Evolutionary conservation across 2,797 vertebrate species (phyloP), one percentile per base, ranked within the genome.

Genomic region (Takifugu ocellatus): DNA sequence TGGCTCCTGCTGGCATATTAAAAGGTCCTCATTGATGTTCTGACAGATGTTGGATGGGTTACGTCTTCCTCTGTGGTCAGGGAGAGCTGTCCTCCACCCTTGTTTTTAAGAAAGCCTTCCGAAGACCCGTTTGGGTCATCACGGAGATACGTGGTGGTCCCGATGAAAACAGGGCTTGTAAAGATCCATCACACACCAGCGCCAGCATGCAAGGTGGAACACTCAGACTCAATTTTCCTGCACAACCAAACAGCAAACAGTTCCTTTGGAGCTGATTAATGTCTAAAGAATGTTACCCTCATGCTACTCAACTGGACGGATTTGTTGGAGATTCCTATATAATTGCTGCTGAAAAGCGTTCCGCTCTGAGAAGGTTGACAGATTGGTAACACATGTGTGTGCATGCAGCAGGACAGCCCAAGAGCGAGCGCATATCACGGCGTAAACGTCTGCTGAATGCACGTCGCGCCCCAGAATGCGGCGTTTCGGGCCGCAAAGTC

Each of bases 331-430:
- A 83, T 84, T 84, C 77, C 77, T 66, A 55, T 12, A 2, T 77
- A 80, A 83, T 80, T 81, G 55, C 55, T 65, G 67, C 74, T 65
- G 63, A 82, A 70, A 78, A 62, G 59, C 17, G 33, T 58, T 65
- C 48, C 54, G 61, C 54, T 79, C 56, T 54, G 50, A 65, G 66
- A 62, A 64, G 56, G 50, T 44, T 2, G 12, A 67, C 72, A 59
- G 59, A 87, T 84, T 79, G 70, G 74, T 74, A 74, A 74, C 79
- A 86, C 6, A 48, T 87, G 77, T 14, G 52, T 59, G 33, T 26
- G 39, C 50, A 68, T 17, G 54, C 29, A 14, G 26, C 33, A 54
- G n/a, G 11, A 25, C 39, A 25, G 43, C 49, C 45, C n/a, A 5
- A 45, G 39, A 51, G 51, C 0, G 17, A 31, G 6, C 33, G 48